Conservation (phyloP, 2,797 vertebrate species). For the Sebastes taczanowskii region DNA sequence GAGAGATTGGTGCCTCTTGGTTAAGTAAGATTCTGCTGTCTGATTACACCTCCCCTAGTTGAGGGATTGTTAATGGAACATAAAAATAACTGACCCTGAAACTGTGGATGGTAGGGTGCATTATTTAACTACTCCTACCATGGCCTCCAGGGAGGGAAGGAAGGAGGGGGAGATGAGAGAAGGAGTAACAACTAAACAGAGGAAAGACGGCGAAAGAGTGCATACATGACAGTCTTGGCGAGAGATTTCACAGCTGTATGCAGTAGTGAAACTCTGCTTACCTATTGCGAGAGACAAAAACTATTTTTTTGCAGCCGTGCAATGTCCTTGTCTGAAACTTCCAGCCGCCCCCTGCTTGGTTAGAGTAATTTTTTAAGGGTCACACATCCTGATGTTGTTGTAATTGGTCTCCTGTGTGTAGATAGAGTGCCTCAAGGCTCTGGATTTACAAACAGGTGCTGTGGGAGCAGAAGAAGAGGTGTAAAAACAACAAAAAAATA, state of each 20-base stretch:
- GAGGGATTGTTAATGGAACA: constrained; percentile 64
- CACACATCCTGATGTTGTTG: constrained; percentile 53
- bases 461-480: constrained; percentile 33
- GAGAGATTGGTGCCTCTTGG: constrained; percentile 50
- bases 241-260: constrained; percentile 27
- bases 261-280: constrained; percentile 8
- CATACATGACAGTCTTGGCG: background rate
- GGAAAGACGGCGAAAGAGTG: background rate
- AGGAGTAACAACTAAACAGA: constrained; percentile 17
- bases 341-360: constrained; percentile 1
- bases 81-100: constrained; percentile 74
- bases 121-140: constrained; percentile 61
- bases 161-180: constrained; percentile 1
- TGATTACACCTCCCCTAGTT: constrained; percentile 62
- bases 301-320: constrained; percentile 1
- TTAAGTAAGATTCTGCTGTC: constrained; percentile 59
- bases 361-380: constrained; percentile 60
- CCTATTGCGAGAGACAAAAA: constrained; percentile 21
- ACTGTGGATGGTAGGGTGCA: constrained; percentile 58
- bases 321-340: constrained; percentile 24
- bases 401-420: constrained; percentile 78
- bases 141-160: constrained; percentile 25
- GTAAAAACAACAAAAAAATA: constrained; percentile 27
- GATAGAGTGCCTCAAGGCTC: constrained; percentile 64
- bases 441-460: constrained; percentile 62